These are phyloP conservation scores for Trinectes maculatus DNA, from an alignment of 2,113 vertebrate species.

Conservation along the genomic window DNA sequence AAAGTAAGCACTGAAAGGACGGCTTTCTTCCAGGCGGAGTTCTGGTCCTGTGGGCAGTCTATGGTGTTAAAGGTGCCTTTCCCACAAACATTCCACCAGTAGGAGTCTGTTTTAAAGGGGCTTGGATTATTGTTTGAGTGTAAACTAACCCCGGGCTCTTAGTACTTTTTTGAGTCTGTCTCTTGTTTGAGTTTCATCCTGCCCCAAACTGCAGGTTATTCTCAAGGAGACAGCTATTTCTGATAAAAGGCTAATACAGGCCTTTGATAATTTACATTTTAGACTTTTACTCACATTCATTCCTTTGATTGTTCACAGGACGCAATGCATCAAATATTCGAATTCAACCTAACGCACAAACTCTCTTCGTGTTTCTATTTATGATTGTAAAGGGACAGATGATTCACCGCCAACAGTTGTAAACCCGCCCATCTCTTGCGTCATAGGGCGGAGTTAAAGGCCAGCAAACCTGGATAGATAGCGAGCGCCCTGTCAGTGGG, in stretches of 20 bases:
- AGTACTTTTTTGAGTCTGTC: too few relatives aligned
- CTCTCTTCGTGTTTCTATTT: too few relatives aligned
- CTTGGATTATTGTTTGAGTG: constrained; percentile 51
- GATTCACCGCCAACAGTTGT: too few relatives aligned
- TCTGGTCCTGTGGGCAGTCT: constrained; percentile 48
- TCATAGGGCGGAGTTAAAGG: background rate
- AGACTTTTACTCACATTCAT: background rate
- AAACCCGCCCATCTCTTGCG: background rate
- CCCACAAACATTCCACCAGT: constrained; percentile 60
- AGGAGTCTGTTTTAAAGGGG: constrained; percentile 19
- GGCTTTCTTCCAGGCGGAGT: constrained; percentile 40
- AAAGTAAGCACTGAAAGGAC: constrained; percentile 46
- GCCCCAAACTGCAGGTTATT: constrained; percentile 2
- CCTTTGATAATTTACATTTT: background rate
- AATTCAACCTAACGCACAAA: too few relatives aligned
- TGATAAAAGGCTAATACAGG: background rate
- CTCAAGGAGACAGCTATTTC: background rate
- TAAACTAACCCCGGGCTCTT: constrained; percentile 50
- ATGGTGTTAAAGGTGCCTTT: constrained; percentile 61
- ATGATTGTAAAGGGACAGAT: background rate
- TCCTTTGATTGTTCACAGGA: background rate
- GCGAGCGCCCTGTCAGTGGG: too few relatives aligned
- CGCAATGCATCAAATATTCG: too few relatives aligned
- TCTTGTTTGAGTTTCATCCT: constrained; percentile 13
- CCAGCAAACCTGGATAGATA: background rate